Conservation (phyloP, 2,113 vertebrate species). For the Phaethon lepturus region DNA sequence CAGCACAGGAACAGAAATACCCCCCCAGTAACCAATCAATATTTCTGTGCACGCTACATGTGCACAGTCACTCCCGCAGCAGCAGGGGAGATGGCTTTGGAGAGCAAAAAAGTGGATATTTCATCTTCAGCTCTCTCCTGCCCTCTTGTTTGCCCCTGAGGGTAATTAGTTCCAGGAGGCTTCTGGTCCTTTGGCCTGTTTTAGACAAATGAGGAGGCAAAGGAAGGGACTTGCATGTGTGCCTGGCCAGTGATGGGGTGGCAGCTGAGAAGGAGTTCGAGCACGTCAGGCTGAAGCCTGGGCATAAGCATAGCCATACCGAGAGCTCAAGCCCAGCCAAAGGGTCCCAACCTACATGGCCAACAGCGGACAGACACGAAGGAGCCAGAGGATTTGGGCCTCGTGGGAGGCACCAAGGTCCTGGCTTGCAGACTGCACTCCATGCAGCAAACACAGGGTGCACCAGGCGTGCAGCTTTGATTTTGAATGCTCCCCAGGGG, state of each 20-base stretch:
- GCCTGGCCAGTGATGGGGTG: background rate
- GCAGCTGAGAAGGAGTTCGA: background rate
- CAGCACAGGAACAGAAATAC: background rate
- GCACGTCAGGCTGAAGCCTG: background rate
- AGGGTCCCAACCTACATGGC: background rate
- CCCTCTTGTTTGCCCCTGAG: background rate
- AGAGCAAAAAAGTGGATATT: background rate
- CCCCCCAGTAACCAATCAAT: accelerated
- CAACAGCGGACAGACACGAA: background rate
- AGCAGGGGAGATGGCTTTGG: background rate
- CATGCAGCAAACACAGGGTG: background rate
- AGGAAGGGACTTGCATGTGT: background rate
- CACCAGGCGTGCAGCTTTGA: background rate
- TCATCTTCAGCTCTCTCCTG: background rate
- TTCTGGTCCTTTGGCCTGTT: background rate
- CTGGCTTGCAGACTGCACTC: background rate
- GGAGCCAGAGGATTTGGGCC: background rate
- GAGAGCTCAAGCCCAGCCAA: background rate
- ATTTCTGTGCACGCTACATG: accelerated
- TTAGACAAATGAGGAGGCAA: background rate
- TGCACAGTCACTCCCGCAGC: accelerated
- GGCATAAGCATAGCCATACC: accelerated
- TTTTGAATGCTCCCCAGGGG: background rate
- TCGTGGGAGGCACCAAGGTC: background rate
- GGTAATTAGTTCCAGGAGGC: accelerated